Evolutionary conservation across 2,888 invertebrate genomes (phyloP).

Genomic region (Andrena camellia): DNA sequence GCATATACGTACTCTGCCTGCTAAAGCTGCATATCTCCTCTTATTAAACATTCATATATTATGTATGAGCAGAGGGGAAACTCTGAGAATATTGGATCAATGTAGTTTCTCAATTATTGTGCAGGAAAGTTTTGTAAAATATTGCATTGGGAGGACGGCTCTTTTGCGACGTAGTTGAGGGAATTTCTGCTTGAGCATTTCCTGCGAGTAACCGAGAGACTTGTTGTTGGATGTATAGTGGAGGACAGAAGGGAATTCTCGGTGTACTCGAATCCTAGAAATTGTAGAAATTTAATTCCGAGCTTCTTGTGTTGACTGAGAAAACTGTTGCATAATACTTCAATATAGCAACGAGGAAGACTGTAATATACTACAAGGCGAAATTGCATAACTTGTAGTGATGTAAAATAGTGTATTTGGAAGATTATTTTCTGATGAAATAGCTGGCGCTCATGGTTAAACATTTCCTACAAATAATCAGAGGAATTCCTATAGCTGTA

Average conservation of each 20-base stretch:
- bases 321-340: background rate
- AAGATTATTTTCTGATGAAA: background rate
- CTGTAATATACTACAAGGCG: background rate
- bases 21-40: background rate
- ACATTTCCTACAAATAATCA: background rate
- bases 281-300: constrained; percentile 8
- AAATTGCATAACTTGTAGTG: background rate
- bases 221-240: background rate
- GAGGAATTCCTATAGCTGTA: background rate
- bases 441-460: background rate
- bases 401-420: background rate
- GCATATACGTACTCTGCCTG: too few species aligned
- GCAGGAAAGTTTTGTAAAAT: background rate
- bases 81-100: background rate
- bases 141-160: background rate
- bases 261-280: background rate
- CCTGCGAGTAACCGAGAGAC: background rate
- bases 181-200: background rate
- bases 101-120: background rate
- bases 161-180: background rate
- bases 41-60: constrained; percentile 2
- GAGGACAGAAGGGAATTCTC: background rate
- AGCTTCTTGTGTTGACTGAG: background rate
- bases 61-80: background rate
- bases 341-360: background rate